A percentile compares a stretch with the other conserved stretches of the same genome.
These are phyloP conservation scores for Carettochelys insculpta DNA, from an alignment of 2,113 vertebrate genomes.

Conservation along the genomic window DNA sequence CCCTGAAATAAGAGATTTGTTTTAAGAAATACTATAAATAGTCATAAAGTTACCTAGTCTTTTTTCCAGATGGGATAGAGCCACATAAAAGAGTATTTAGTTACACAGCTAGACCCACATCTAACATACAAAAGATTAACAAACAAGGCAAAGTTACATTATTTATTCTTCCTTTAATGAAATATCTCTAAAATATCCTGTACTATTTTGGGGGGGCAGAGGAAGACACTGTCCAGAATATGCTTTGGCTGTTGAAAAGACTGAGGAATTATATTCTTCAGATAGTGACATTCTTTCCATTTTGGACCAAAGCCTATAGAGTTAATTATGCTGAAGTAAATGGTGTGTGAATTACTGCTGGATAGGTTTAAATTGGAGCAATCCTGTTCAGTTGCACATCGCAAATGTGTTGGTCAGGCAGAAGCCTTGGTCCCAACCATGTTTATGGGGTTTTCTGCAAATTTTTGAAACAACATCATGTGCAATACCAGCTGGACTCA, in stretches of 20 bases:
- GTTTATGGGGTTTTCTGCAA: fast-evolving
- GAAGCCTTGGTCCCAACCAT: not conserved
- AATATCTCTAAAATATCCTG: not conserved
- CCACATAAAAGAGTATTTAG: not conserved
- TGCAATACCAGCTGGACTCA: not conserved
- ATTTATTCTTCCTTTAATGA: not conserved
- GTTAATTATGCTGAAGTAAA: not conserved
- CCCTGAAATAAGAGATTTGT: not conserved
- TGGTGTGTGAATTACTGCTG: fast-evolving
- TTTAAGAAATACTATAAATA: not conserved
- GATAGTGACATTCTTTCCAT: not conserved
- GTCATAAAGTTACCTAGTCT: not conserved
- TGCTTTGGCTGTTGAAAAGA: not conserved
- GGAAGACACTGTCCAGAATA: not conserved
- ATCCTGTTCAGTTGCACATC: not conserved
- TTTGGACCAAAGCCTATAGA: not conserved
- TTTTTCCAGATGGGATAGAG: not conserved
- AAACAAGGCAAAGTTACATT: not conserved
- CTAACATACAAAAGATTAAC: not conserved
- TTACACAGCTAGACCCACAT: not conserved
- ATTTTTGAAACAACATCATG: not conserved
- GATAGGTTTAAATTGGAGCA: not conserved
- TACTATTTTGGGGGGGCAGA: not conserved
- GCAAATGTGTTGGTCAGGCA: not conserved
- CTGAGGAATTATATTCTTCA: not conserved